Base-by-base conservation (phyloP, 1,140 invertebrate species). In the Macrotrachela quadricornifera region DNA sequence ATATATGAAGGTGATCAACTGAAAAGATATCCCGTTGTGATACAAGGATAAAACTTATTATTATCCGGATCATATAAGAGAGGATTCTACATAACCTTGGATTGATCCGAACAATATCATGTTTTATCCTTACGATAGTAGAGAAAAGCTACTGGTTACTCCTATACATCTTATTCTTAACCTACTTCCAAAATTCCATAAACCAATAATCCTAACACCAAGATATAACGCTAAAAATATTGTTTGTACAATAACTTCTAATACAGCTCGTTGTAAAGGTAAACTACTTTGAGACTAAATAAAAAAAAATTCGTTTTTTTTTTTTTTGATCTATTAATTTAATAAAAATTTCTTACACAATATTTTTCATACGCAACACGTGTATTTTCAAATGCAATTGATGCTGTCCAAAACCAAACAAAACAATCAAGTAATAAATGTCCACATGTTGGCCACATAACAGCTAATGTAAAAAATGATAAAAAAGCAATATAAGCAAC, bases 381-480 rank as follows among this genome's bases (percentile, higher is more conserved):
- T 10, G 61, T 57, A n/a, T 64, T 54, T 54, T 69, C 67, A 16
- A 62, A 57, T 16, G 60, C 54, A 10, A 64, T 62, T 21, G 62
- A 55, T 14, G 55, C 46, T 10, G 68, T 65, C 70, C 68, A 71
- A 9, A 62, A 30, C 56, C 65, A 67, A 15, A 72, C 59, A 6
- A 62, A 52, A 16, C 61, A 43, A 55, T 72, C 68, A 18, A 72
- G 43, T 4, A 56, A 56, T 12, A 63, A 54, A 56, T 70, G 62
- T 3, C 70, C 69, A 62, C 69, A 71, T 11, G 63, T 66, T 6
- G 70, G 71, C 63, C 64, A 62, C 37, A 72, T 45, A 17, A 68
- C 59, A 17, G 65, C 67, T 6, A 68, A 45, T 50, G 64, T 65
- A 52, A 71, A 71, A 17, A 71, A 48, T 1, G 59, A 62, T 50